phyloP scores from a whole-genome alignment of 2,113 vertebrate genomes.

The Phalacrocorax brasilianus region DNA sequence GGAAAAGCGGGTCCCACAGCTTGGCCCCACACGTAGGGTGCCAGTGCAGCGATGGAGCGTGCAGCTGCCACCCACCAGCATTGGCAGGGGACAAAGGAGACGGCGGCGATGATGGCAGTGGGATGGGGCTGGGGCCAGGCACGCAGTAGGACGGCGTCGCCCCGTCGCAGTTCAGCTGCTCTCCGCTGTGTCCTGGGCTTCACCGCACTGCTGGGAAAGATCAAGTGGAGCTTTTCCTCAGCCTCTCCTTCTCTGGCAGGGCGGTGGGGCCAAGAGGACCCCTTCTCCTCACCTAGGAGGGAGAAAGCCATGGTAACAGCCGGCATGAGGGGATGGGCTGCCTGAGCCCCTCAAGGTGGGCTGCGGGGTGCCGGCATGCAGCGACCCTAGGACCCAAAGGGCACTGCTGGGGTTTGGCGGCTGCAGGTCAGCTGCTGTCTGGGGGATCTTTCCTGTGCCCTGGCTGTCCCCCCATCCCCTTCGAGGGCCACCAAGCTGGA shows the following conservation, averaged over 20 bases:
- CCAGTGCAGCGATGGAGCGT: accelerated
- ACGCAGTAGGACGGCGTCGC: not conserved
- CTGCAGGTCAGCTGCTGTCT: not conserved
- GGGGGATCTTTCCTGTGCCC: too few species aligned
- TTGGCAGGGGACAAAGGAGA: constrained; percentile 2
- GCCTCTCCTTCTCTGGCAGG: not conserved
- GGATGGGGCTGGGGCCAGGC: not conserved
- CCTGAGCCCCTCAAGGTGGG: accelerated
- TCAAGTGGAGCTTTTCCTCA: accelerated
- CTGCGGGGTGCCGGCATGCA: too few species aligned
- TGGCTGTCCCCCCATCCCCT: not conserved
- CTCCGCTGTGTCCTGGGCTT: not conserved
- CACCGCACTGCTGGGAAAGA: not conserved
- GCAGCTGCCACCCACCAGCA: not conserved
- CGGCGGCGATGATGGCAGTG: accelerated
- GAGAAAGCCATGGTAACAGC: not conserved
- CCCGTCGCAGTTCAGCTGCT: accelerated
- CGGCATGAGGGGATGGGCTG: too few species aligned
- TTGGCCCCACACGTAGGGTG: not conserved
- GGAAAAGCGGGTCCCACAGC: not conserved
- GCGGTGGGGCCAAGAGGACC: not conserved
- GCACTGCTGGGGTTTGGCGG: not conserved
- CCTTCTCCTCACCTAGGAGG: not conserved
- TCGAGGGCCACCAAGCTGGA: not conserved
- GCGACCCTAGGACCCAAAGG: too few species aligned